A percentile compares a stretch with the other conserved stretches of the same genome.
These are phyloP conservation scores for Venusia cambrica DNA, from an alignment of 2,888 invertebrate species.

Conservation along the genomic window DNA sequence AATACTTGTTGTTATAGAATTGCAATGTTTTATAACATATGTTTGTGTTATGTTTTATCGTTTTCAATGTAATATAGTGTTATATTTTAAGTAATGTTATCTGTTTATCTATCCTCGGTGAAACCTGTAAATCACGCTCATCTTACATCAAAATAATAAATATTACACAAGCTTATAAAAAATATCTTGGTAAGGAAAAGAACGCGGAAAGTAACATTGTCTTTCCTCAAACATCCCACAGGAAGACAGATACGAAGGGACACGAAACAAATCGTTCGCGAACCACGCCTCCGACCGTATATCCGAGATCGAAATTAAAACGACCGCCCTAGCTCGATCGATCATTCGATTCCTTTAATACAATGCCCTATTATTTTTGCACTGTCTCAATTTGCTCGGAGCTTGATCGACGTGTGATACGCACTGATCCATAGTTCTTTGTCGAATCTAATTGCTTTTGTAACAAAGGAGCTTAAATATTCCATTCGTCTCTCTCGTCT, in stretches of 20 bases:
- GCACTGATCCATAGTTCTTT: conserved; percentile 53
- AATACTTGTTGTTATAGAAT: too few relatives aligned
- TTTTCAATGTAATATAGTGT: too few relatives aligned
- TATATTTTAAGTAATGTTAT: too few relatives aligned
- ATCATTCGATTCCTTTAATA: conserved; percentile 77
- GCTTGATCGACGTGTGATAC: conserved; percentile 61
- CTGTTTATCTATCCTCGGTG: too few relatives aligned
- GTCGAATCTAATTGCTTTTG: conserved; percentile 42
- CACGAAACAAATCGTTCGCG: conserved; percentile 76
- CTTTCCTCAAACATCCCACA: conserved; percentile 22
- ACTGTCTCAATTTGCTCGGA: conserved; percentile 70
- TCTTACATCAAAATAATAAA: too few relatives aligned
- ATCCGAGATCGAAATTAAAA: conserved; percentile 78
- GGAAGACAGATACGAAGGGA: conserved; percentile 47
- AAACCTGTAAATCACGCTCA: too few relatives aligned
- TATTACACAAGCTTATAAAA: too few relatives aligned
- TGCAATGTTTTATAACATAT: too few relatives aligned
- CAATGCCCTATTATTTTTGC: conserved; percentile 71
- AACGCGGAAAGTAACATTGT: conserved; percentile 15
- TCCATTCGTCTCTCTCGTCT: conserved; percentile 5
- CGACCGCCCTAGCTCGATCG: conserved; percentile 75
- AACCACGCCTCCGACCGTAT: conserved; percentile 73
- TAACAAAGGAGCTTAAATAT: conserved; percentile 28
- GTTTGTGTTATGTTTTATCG: too few relatives aligned
- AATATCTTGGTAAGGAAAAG: too few relatives aligned